Evolutionary conservation across 2,113 vertebrate genomes (phyloP).

Genomic region (Platycercus adscitus): DNA sequence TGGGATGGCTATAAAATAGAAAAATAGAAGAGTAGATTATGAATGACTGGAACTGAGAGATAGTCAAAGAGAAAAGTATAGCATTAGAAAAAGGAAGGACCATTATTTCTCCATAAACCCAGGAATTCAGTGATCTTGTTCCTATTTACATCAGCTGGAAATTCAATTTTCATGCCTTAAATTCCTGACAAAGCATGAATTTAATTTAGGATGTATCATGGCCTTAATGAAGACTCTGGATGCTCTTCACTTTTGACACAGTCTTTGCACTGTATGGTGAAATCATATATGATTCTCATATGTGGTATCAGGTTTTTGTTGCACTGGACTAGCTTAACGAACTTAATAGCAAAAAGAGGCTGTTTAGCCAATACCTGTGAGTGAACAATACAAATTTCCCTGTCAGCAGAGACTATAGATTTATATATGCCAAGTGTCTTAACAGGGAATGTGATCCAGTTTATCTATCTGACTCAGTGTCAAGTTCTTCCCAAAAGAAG

Average conservation of each 20-base stretch:
- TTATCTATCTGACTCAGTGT: background rate
- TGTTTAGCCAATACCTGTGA: background rate
- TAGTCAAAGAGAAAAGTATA: constrained; percentile 16
- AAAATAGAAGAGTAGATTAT: constrained; percentile 29
- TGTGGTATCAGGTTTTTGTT: background rate
- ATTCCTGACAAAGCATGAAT: background rate
- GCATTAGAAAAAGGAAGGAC: background rate
- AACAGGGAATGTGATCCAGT: background rate
- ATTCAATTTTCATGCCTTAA: background rate
- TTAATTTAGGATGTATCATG: background rate
- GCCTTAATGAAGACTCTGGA: background rate
- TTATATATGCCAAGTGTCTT: background rate
- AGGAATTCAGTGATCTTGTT: background rate
- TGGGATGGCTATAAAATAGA: constrained; percentile 46
- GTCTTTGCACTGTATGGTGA: background rate
- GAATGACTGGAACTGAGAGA: constrained; percentile 18
- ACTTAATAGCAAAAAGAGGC: background rate
- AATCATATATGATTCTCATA: background rate
- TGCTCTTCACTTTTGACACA: background rate
- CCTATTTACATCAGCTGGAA: background rate
- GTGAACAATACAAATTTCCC: background rate
- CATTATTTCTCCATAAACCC: background rate
- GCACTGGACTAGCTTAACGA: background rate
- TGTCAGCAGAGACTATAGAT: background rate
- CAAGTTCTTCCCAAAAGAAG: background rate